Evolutionary conservation across 2,797 vertebrate genomes (phyloP), one percentile per base, ranked within the genome.

Genomic region (Gymnopithys bicolor): DNA sequence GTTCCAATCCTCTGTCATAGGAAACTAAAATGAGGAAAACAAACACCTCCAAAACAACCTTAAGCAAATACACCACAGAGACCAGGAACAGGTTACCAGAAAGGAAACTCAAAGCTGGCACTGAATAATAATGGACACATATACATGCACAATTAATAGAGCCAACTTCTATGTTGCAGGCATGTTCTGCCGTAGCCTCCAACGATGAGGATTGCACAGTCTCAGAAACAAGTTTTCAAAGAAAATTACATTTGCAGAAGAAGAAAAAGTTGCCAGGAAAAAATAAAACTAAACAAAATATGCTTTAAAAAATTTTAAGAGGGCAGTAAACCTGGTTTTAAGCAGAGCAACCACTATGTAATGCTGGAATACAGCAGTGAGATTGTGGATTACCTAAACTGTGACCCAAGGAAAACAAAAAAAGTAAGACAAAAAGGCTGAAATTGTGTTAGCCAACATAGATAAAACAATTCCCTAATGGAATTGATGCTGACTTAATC

Each of bases 401-500:
- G 48, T 39, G 25, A 74, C n/a, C 32, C 33, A 79, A 73, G 32
- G 2, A 5, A 4, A 37, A 16, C 53, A 53, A 52, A 64, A 64
- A 66, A 75, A 1, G 6, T 48, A 67, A 87, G 53, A 74, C 23
- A 69, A 85, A 77, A 51, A 92, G 52, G 43, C n/a, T 80, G 64
- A 95, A 94, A 43, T 46, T 32, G 75, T 70, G 56, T 70, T 92
- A 53, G 43, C 30, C 81, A 85, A 89, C 68, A 80, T 0, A 62
- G 68, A 95, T 58, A 94, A 87, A 94, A 71, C 0, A 0, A 19
- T 48, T 90, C 60, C 46, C 41, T 95, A 90, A 94, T 93, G 90
- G 68, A 90, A 92, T 68, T 94, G 64, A 92, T 87, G 43, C 71
- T 92, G 88, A 93, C 68, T 96, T 87, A 77, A 95, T 89, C 71